Base-by-base conservation (phyloP, 2,888 invertebrate genomes). In the Nezara viridula region DNA sequence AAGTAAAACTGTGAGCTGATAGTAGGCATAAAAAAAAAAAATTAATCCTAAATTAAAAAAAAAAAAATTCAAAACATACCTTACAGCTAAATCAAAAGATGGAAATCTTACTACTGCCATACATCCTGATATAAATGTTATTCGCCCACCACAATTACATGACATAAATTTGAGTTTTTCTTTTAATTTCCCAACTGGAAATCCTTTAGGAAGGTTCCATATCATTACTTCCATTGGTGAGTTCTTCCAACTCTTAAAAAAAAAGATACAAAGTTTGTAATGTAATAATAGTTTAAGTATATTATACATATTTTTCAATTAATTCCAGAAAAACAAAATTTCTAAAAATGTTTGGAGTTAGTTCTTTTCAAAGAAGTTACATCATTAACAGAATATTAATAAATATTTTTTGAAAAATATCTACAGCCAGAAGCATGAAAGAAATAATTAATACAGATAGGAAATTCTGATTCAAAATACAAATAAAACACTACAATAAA, bases 111-210 rank as follows among this genome's bases (percentile, higher is more conserved):
- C 92, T 90, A 95, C 93, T 7, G 97, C 97, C 89, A 94, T 94
- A 85, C 95, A 94, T 19, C 94, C 94, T 40, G 94, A 94, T 21
- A 97, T 93, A 89, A 94, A 93, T 5, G 96, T 92, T 32, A 97
- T 96, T 91, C 95, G 95, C 6, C 97, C 97, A 0, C 97, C 97
- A 92, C 96, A 97, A 93, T 97, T 97, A 92, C 96, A 95, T 0
- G 96, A 96, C 89, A 97, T 92, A 91, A 95, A 94, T 90, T 95
- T 94, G 89, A 98, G 94, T 66, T 96, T 93, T 90, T 94, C 94
- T 40, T 94, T 94, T 50, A 96, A 93, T 86, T 94, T 93, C 85
- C 94, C 94, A 0, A 93, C 92, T 10, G 95, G 94, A 91, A 94
- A 94, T 90, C 95, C 94, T 89, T 94, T 92, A 0, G 96, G 96